These are phyloP conservation scores for Leistus spinibarbis DNA, from an alignment of 2,888 invertebrate genomes.

Conservation along the genomic window DNA sequence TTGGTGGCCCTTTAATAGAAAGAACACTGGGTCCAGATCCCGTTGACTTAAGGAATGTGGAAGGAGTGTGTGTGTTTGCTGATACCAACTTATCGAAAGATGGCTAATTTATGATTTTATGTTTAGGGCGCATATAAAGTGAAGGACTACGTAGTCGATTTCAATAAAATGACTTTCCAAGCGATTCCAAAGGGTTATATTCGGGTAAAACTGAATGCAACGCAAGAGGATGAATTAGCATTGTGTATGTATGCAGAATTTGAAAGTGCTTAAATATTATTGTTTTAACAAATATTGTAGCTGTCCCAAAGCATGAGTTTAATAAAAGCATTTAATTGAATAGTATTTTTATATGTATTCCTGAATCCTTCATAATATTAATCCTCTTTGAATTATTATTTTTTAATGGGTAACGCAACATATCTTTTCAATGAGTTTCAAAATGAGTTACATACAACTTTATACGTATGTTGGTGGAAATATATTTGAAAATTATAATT, in stretches of 20 bases:
- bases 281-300: neutral
- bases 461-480: too few relatives aligned
- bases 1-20: too few relatives aligned
- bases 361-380: neutral
- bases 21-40: too few relatives aligned
- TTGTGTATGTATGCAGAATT: constrained; percentile 27
- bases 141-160: constrained; percentile 20
- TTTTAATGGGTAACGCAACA: too few relatives aligned
- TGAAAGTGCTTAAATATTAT: constrained; percentile 12
- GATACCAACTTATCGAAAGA: neutral
- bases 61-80: too few relatives aligned
- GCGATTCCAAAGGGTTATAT: constrained; percentile 11
- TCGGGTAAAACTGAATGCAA: constrained; percentile 20
- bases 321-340: neutral
- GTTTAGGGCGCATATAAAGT: constrained; percentile 16
- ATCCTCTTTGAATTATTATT: too few relatives aligned
- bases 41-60: too few relatives aligned
- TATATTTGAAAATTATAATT: too few relatives aligned
- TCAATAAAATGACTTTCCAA: constrained; percentile 5
- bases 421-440: too few relatives aligned
- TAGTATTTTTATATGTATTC: neutral
- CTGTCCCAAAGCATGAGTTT: neutral
- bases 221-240: constrained; percentile 24
- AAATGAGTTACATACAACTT: too few relatives aligned
- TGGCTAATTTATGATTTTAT: neutral